Evolutionary conservation across 2,888 invertebrate species (phyloP).

Genomic region (Trissonchulus latispiculum): DNA sequence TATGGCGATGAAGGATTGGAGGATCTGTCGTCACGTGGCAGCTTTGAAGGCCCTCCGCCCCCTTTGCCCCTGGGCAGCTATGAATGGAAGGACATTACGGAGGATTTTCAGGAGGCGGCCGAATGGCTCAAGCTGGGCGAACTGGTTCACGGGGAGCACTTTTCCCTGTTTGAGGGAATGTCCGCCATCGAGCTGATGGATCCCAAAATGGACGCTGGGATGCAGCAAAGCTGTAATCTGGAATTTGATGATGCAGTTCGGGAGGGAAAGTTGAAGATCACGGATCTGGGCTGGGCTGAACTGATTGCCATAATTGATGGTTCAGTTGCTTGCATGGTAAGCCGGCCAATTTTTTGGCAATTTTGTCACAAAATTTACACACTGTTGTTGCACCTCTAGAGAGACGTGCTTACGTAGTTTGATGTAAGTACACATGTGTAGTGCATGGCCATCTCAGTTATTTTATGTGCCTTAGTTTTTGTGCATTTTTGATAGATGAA

Average conservation of each 20-base stretch:
- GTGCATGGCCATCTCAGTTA: too few relatives aligned
- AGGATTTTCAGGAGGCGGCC: neutral
- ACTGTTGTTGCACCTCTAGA: too few relatives aligned
- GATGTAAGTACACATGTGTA: too few relatives aligned
- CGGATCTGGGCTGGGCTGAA: slow-evolving; percentile 62
- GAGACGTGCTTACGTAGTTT: too few relatives aligned
- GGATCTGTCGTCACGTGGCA: too few relatives aligned
- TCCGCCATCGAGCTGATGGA: slow-evolving; percentile 99
- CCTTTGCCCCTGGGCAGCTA: too few relatives aligned
- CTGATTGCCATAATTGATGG: slow-evolving; percentile 87
- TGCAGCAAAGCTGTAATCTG: slow-evolving; percentile 52
- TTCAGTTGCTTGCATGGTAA: slow-evolving; percentile 73
- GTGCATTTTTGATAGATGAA: too few relatives aligned
- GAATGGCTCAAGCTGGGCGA: slow-evolving; percentile 11
- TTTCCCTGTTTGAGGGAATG: slow-evolving; percentile 83
- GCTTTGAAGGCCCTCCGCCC: too few relatives aligned
- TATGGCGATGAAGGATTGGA: too few relatives aligned
- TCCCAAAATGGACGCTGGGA: slow-evolving; percentile 99
- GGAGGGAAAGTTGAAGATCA: slow-evolving; percentile 33
- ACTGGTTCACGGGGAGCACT: slow-evolving; percentile 21
- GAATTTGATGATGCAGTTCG: neutral
- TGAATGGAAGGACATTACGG: slow-evolving; percentile 14
- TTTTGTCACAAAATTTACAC: too few relatives aligned
- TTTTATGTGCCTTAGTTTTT: too few relatives aligned
- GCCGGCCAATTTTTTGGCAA: slow-evolving; percentile 22